Base-by-base conservation (phyloP, 2,113 vertebrate genomes). In the Trematomus loennbergii region DNA sequence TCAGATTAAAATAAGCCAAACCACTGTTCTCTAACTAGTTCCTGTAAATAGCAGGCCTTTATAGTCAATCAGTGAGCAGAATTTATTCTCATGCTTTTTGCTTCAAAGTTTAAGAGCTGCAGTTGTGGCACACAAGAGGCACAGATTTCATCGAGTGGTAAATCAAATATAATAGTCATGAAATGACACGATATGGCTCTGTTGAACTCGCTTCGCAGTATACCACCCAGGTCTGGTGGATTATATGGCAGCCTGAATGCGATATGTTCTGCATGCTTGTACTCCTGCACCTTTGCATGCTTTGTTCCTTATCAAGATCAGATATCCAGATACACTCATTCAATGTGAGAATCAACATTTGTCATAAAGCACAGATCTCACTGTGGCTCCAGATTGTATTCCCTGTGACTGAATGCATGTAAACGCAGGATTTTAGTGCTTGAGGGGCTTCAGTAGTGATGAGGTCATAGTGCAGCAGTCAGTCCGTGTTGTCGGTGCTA, bases 381-480 rank as follows among this genome's bases (percentile, higher is more conserved):
- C 29, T 29, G 29, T 29, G 29, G 3, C 29, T 29, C 29, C 29
- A 29, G 29, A 29, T 29, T 29, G 29, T 29, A 29, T 25, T 2
- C 25, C 25, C 25, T 46, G n/a, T 73, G 17, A 9, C 17, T 46
- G 29, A 70, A 59, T 49, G 48, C 48, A 64, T 55, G 68, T 81
- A 74, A 80, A 83, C 72, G 58, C 36, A 65, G 16, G 46, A 36
- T 65, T 64, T 22, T 9, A 20, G 9, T 7, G 40, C 17, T 67
- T 3, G 0, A 18, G 54, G n/a, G 22, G 45, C 5, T 76, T 72
- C 67, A 73, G 76, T 62, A 40, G 65, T 59, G 77, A 13, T 33
- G 53, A 61, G 66, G 86, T 85, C 72, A 64, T 55, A 75, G 80
- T 83, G 87, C 88, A 86, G 81, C 89, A 86, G 82, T 85, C 70